Evolutionary conservation across 2,888 invertebrate genomes (phyloP), one percentile per base, ranked within the genome.

Genomic region (Chymomyza procnemis): DNA sequence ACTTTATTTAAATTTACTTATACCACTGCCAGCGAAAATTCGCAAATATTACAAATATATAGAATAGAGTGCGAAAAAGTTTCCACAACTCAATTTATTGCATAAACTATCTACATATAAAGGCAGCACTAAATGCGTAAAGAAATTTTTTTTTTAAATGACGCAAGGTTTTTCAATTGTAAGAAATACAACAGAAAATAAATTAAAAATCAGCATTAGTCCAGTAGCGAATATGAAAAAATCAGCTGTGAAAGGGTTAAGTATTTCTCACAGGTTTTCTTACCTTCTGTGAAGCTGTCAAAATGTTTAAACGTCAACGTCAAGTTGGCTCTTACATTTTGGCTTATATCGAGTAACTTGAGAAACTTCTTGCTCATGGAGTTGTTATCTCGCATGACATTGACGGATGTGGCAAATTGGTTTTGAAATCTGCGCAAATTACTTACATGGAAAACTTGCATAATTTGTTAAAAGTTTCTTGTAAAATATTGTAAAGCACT

Each of bases 1-100:
- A 85, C 75, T 80, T 80, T 73, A 82, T 82, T 82, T 82, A 73
- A 73, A 85, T 82, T 80, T 71, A 59, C 67, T 56, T 66, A 69
- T 72, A 69, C 70, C 71, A 77, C 75, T 79, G 75, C 74, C 70
- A 82, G 65, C 68, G 64, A 60, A 14, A 47, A 21, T 58, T 61
- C 57, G 58, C 9, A 16, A 58, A 64, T 48, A 5, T 18, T 48
- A 56, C 56, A 41, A 66, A 58, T n/a, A 59, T 41, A 22, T 18
- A 58, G 50, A 18, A 30, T 12, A 19, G 47, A 34, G 70, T 50
- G 55, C 34, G 52, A 58, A 19, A 50, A 50, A 19, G 16, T 50
- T 50, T 1, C 19, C 50, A 41, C 34, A 41, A 41, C 34, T 41
- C 34, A 41, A 41, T 41, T 12, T 12, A 12, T 41, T 41, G 34